Conservation (phyloP, 2,888 invertebrate species). For the Cordilura impudica region DNA sequence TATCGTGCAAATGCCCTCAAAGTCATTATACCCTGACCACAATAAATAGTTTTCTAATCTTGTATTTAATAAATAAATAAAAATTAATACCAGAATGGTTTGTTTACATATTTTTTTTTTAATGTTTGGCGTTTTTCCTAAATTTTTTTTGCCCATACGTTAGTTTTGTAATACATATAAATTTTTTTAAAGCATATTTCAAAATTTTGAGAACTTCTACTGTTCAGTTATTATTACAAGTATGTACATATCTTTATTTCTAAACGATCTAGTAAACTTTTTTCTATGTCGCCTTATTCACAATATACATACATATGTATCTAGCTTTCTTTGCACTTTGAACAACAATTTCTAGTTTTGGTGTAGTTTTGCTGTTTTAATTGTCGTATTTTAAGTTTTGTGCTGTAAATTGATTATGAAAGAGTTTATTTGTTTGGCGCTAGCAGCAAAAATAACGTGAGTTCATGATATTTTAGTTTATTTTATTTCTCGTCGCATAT, state of each 20-base stretch:
- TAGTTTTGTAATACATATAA: too few relatives aligned
- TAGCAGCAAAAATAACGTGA: constrained; percentile 28
- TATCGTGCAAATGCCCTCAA: too few relatives aligned
- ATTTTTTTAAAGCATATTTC: too few relatives aligned
- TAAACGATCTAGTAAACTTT: constrained; percentile 14
- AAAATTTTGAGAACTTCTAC: background rate
- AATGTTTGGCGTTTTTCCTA: too few relatives aligned
- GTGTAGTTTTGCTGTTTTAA: background rate
- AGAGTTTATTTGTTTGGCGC: constrained; percentile 24
- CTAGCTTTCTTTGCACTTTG: constrained; percentile 27
- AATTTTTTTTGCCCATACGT: too few relatives aligned
- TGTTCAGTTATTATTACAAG: background rate
- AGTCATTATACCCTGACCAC: too few relatives aligned
- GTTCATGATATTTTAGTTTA: constrained; percentile 28
- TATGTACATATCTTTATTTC: constrained; percentile 4
- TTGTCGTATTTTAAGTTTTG: background rate
- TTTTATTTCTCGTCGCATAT: constrained; percentile 31
- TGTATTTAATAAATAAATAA: too few relatives aligned
- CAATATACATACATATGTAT: background rate
- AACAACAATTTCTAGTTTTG: constrained; percentile 4
- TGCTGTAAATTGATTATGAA: constrained; percentile 43
- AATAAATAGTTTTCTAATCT: too few relatives aligned
- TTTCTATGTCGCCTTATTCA: constrained; percentile 4
- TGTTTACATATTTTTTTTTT: too few relatives aligned
- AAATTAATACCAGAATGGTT: too few relatives aligned